Evolutionary conservation across 64 coral and sea anemone genomes (phyloP).

Genomic region (Trachythela sp.): DNA sequence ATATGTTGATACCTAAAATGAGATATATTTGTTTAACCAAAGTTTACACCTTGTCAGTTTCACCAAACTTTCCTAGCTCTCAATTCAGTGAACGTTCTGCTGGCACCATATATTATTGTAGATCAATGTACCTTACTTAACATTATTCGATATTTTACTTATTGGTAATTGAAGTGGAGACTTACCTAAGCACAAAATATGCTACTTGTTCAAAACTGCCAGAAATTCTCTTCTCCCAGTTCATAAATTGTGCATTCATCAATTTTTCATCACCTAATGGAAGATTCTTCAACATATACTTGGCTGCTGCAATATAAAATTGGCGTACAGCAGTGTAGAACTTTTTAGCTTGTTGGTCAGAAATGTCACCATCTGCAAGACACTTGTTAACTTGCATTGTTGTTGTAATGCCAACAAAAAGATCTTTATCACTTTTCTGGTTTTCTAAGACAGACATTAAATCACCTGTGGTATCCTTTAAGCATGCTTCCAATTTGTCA

Average conservation of each 20-base stretch:
- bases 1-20: neutral
- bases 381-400: neutral
- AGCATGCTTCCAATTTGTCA: neutral
- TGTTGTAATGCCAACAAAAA: neutral
- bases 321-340: neutral
- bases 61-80: no score
- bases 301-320: neutral
- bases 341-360: neutral
- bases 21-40: no score
- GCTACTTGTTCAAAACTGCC: no score
- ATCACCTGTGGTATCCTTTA: constrained; percentile 12
- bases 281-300: neutral
- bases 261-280: neutral
- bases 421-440: neutral
- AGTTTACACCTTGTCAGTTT: no score
- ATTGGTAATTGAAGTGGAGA: no score
- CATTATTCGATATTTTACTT: no score
- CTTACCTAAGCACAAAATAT: no score
- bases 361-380: neutral
- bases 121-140: no score
- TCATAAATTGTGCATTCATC: no score
- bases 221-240: no score
- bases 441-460: constrained; percentile 30
- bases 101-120: no score
- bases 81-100: no score